Evolutionary conservation across 2,888 invertebrate species (phyloP), one percentile per base, ranked within the genome.

Genomic region (Andrena marginata): DNA sequence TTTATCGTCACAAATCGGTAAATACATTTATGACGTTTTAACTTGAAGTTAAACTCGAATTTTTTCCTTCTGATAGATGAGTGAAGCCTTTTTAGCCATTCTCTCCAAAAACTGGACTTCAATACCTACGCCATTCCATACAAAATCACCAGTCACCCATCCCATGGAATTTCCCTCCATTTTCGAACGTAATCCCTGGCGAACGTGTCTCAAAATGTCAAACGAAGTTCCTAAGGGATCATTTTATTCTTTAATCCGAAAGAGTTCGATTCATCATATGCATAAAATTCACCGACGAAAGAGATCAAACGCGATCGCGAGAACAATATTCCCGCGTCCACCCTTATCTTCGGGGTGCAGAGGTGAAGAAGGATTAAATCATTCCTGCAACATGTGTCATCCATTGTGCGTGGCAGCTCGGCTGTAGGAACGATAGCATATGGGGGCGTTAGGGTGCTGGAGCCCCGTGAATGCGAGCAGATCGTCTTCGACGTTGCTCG

Each of bases 401-500:
- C 71, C 59, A 77, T 75, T 51, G 79, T 71, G 74, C 10, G 56
- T 75, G 62, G 48, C 72, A 10, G 51, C 48, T 69, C 31, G 31
- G 31, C 29, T 35, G 70, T 64, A n/a, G 23, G 77, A n/a, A 60
- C 56, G 62, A 74, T 49, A 65, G 26, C 71, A 63, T 71, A 54
- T 26, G 73, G 33, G 65, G 70, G 59, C 33, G 64, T 16, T 54
- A 33, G 26, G 23, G 60, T 29, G 48, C 49, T 48, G 48, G 51
- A 29, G 56, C 68, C 74, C 69, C 54, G 76, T 75, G 82, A 84
- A 74, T 64, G 68, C 79, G 54, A 65, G 75, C 78, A 75, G 65
- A 72, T 80, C 84, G 85, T 87, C 87, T 86, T 87, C 86, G 84
- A 73, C 77, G 76, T 56, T 68, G 76, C 62, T 35, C 87, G 67